A percentile compares a stretch with the other conserved stretches of the same genome.
Evolutionary conservation across 2,113 vertebrate genomes (phyloP).

Genomic region (Aviceda subcristata): DNA sequence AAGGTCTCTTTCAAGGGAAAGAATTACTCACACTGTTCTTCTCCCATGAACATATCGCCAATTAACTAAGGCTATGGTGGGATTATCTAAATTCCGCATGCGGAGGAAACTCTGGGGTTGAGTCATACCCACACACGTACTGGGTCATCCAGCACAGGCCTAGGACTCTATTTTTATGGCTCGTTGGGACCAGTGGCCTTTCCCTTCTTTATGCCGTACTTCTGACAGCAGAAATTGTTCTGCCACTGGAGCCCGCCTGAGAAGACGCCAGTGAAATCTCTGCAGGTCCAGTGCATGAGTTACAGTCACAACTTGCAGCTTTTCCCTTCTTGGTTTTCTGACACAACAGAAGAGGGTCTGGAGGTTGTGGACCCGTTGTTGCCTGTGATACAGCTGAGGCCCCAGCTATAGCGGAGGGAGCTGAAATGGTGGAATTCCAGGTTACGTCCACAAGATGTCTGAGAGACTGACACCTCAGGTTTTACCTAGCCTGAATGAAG

Average conservation of each 20-base stretch:
- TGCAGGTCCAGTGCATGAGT: neutral
- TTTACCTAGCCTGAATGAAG: neutral
- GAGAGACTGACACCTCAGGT: neutral
- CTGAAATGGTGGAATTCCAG: neutral
- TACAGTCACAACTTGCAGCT: fast-evolving
- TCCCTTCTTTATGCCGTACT: neutral
- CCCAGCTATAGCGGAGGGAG: neutral
- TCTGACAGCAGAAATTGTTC: neutral
- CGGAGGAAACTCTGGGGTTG: neutral
- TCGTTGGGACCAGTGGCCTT: neutral
- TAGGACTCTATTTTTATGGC: neutral
- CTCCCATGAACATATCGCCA: neutral
- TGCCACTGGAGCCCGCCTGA: neutral
- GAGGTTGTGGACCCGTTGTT: fast-evolving
- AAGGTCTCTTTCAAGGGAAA: constrained; percentile 49
- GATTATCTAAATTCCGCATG: neutral
- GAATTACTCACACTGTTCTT: constrained; percentile 37
- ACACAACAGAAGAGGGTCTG: neutral
- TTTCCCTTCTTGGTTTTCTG: neutral
- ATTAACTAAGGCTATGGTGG: neutral
- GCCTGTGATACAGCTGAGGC: neutral
- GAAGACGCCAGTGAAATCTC: neutral
- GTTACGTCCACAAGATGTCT: neutral
- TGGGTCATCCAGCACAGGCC: neutral
- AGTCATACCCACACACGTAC: neutral